Evolutionary conservation across 2,888 invertebrate species (phyloP).

Genomic region (Sicus ferrugineus): DNA sequence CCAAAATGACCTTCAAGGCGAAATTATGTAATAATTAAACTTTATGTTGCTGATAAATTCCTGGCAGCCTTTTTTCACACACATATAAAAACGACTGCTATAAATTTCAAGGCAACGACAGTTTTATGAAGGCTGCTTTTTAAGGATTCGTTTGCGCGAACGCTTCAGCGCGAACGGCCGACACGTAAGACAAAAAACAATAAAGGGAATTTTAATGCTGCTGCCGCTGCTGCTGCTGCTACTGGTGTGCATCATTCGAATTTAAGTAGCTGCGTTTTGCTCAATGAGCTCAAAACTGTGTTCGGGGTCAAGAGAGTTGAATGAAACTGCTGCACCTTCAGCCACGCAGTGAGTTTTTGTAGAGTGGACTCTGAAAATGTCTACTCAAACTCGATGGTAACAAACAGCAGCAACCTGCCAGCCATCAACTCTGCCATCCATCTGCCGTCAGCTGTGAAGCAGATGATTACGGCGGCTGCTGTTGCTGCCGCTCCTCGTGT

Average conservation of each 20-base stretch:
- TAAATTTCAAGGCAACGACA: constrained; percentile 15
- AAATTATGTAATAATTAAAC: constrained; percentile 54
- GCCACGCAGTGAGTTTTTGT: neutral
- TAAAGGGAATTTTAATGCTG: neutral
- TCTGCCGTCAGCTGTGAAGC: no score
- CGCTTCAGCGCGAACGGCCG: neutral
- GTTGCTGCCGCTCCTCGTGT: neutral
- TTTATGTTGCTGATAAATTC: constrained; percentile 52
- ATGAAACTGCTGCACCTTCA: neutral
- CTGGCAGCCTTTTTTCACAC: neutral
- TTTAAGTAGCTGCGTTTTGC: no score
- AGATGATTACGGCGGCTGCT: no score
- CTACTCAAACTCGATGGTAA: no score
- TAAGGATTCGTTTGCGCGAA: neutral
- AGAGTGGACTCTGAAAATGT: no score
- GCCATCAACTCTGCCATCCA: no score
- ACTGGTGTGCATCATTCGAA: no score
- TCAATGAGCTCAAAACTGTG: no score
- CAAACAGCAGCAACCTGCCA: no score
- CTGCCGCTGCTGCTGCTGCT: neutral
- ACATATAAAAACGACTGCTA: no score
- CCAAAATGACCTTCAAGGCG: no score
- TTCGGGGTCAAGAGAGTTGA: neutral
- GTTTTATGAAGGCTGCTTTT: constrained; percentile 7
- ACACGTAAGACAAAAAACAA: neutral